Evolutionary conservation across 2,113 vertebrate species (phyloP).

Genomic region (Microtus pennsylvanicus): DNA sequence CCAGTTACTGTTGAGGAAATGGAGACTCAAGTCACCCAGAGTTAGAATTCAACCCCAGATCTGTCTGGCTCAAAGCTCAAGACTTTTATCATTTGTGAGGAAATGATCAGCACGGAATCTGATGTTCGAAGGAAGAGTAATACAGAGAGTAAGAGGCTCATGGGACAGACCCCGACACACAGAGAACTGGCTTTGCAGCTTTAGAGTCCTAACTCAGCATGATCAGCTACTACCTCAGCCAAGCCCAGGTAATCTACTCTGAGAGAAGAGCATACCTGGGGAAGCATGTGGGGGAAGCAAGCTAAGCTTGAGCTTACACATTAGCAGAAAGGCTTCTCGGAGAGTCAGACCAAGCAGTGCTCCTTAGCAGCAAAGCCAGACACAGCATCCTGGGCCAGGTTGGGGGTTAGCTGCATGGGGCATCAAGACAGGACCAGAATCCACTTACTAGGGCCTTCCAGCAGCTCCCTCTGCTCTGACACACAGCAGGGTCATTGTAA

Average conservation of each 20-base stretch:
- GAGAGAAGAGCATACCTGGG: neutral
- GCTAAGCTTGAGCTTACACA: constrained; percentile 60
- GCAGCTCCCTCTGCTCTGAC: neutral
- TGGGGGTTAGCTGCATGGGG: neutral
- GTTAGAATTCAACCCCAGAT: constrained; percentile 18
- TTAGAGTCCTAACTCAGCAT: constrained; percentile 57
- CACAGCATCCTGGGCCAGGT: neutral
- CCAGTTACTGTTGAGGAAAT: constrained; percentile 45
- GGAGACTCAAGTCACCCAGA: neutral
- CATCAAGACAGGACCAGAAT: constrained; percentile 14
- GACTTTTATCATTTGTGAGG: constrained; percentile 58
- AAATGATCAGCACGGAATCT: constrained; percentile 62
- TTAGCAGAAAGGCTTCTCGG: neutral
- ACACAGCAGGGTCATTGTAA: neutral
- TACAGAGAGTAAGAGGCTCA: constrained; percentile 43
- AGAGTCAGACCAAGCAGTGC: neutral
- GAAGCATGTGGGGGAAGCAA: neutral
- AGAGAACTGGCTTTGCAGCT: constrained; percentile 63
- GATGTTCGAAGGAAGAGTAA: constrained; percentile 30
- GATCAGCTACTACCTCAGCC: neutral
- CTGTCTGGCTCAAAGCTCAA: constrained; percentile 19
- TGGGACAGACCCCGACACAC: neutral
- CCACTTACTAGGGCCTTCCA: neutral
- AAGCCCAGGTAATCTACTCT: constrained; percentile 36
- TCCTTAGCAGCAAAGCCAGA: neutral